Conservation (phyloP, 2,797 vertebrate genomes). For the Miichthys miiuy region DNA sequence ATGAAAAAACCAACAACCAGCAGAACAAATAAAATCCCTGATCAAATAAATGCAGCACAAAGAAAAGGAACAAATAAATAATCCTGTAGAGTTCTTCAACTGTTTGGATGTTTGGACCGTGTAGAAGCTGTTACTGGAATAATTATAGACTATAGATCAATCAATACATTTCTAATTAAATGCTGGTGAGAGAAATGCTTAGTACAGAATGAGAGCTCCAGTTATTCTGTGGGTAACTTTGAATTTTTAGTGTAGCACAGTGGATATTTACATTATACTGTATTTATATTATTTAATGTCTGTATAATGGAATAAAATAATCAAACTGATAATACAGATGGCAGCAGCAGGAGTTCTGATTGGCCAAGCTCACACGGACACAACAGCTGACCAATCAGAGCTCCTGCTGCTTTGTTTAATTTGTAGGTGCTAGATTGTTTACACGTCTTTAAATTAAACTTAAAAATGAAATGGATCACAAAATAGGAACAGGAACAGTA, state of each 20-base stretch:
- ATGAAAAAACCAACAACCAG: not conserved
- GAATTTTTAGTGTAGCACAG: constrained; percentile 5
- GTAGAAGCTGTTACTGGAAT: not conserved
- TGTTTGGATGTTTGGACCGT: not conserved
- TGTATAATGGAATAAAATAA: not conserved
- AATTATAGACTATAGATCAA: not conserved
- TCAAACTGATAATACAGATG: not conserved
- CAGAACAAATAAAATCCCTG: not conserved
- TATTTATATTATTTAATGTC: not conserved
- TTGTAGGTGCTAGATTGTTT: not conserved
- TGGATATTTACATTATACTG: not conserved
- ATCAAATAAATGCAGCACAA: not conserved
- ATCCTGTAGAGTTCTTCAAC: not conserved
- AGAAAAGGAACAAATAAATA: not conserved
- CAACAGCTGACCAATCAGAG: not conserved
- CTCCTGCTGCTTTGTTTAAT: not conserved
- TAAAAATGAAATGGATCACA: no score
- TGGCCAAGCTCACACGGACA: not conserved
- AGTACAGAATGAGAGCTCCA: not conserved
- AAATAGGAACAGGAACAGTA: no score
- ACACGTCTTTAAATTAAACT: not conserved
- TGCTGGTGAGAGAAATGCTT: not conserved
- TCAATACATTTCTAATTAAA: not conserved
- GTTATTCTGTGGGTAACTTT: constrained; percentile 11
- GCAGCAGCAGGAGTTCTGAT: not conserved